These are phyloP conservation scores for Sinocyclocheilus anophthalmus DNA, from an alignment of 2,113 vertebrate genomes.

Conservation along the genomic window DNA sequence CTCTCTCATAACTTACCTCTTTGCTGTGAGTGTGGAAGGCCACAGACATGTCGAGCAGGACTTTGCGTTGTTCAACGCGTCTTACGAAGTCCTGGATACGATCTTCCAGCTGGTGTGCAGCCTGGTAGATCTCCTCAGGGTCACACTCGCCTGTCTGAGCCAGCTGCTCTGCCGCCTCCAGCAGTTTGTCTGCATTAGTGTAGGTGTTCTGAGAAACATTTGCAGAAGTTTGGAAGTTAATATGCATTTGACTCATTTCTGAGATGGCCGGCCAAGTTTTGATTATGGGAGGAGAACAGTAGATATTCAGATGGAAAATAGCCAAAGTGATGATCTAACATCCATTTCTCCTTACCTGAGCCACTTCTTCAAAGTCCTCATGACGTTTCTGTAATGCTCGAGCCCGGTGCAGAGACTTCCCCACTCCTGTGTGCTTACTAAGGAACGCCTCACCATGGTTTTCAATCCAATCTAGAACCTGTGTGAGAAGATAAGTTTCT, in stretches of 20 bases:
- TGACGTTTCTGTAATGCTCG: conserved; percentile 95
- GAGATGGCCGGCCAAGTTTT: not conserved
- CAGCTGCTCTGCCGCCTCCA: conserved; percentile 96
- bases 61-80: conserved; percentile 96
- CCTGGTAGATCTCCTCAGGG: conserved; percentile 97
- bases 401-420: conserved; percentile 94
- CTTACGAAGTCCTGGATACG: conserved; percentile 97
- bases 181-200: conserved; percentile 94
- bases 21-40: conserved; percentile 97
- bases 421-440: conserved; percentile 96
- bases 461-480: conserved; percentile 99
- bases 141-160: conserved; percentile 97
- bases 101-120: conserved; percentile 95
- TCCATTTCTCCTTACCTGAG: conserved; percentile 81
- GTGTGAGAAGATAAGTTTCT: not conserved
- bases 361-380: conserved; percentile 97
- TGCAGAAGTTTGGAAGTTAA: not conserved
- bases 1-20: conserved; percentile 77
- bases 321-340: not conserved
- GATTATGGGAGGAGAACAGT: not conserved
- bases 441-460: conserved; percentile 98
- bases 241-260: not conserved
- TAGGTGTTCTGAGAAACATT: conserved; percentile 87
- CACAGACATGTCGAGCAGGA: conserved; percentile 96
- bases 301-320: not conserved